These are phyloP conservation scores for Portevinia maculata DNA, from an alignment of 2,888 invertebrate species.

Conservation along the genomic window DNA sequence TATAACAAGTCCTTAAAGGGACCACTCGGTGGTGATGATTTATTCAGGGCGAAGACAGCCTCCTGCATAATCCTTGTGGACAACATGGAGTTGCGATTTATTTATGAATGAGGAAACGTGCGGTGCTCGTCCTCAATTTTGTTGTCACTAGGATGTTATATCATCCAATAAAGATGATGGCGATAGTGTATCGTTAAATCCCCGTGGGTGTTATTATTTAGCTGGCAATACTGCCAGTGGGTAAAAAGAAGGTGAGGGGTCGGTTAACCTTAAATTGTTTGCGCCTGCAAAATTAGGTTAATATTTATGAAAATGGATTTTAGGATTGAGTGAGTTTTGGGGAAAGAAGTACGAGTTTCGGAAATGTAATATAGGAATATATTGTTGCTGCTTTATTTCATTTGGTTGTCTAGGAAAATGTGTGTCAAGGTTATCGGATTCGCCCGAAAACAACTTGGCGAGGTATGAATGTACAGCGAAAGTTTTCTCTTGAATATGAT, in stretches of 20 bases:
- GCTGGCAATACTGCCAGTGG: background rate
- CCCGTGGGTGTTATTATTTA: conserved; percentile 37
- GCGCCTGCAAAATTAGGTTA: conserved; percentile 44
- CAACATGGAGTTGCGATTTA: conserved; percentile 41
- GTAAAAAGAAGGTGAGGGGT: conserved; percentile 22
- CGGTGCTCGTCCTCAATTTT: conserved; percentile 16
- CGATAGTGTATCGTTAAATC: conserved; percentile 18
- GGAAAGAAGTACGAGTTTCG: background rate
- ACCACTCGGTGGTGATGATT: conserved; percentile 28
- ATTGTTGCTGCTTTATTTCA: too few relatives aligned
- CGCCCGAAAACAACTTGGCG: too few relatives aligned
- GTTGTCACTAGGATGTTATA: conserved; percentile 56
- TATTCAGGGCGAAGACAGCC: conserved; percentile 36
- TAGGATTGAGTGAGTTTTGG: background rate
- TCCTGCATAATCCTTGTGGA: conserved; percentile 26
- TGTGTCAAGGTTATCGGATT: too few relatives aligned
- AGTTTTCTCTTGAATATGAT: too few relatives aligned
- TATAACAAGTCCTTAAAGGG: background rate
- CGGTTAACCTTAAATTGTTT: conserved; percentile 36
- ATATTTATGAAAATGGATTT: conserved; percentile 61
- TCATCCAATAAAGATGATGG: conserved; percentile 41
- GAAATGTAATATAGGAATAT: background rate
- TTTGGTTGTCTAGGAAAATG: too few relatives aligned
- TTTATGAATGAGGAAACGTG: conserved; percentile 70
- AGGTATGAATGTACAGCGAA: too few relatives aligned